Evolutionary conservation across 2,113 vertebrate species (phyloP), one percentile per base, ranked within the genome.

Genomic region (Microcebus jonahi): DNA sequence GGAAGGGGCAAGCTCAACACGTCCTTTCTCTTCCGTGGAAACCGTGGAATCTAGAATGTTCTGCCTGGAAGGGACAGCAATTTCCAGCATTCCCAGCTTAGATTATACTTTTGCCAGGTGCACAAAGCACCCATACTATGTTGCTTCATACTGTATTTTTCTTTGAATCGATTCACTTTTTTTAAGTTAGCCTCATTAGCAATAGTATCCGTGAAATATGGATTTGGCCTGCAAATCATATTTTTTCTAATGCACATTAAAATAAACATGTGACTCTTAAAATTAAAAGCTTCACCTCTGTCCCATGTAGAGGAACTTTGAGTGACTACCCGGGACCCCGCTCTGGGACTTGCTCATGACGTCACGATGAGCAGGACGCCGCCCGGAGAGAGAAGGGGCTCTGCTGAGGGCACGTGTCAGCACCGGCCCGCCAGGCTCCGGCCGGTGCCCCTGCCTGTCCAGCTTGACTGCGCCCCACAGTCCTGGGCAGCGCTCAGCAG

Each of bases 21-120:
- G 21, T 67, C 82, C 39, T 23, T 88, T 93, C 25, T 73, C 57
- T 80, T 42, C 34, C 18, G 0, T 13, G 77, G 53, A 13, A 65
- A 48, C 81, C 53, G 23, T 81, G 73, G 59, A 42, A 59, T 77
- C 95, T 36, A 42, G 97, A 94, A 85, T 75, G 57, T 91, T 97
- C 87, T 36, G 27, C 27, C 34, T 84, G 82, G 77, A 88, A 83
- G 21, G 50, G 70, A 67, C 50, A 36, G 59, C 5, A 6, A 29
- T 10, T 85, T 53, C 57, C 45, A 96, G 48, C 36, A 79, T 14
- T 94, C 34, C 36, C 17, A 20, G 25, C 55, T 76, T 50, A n/a
- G 76, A 65, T 0, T 50, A 83, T 50, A 57, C 83, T 55, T 55
- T 67, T 81, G 13, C 42, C 45, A 53, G 59, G 34, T 27, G 70